Percentiles rank a stretch among this genome's conserved stretches.
phyloP scores from a whole-genome alignment of 2,888 invertebrate species.

The Axea sp. region DNA sequence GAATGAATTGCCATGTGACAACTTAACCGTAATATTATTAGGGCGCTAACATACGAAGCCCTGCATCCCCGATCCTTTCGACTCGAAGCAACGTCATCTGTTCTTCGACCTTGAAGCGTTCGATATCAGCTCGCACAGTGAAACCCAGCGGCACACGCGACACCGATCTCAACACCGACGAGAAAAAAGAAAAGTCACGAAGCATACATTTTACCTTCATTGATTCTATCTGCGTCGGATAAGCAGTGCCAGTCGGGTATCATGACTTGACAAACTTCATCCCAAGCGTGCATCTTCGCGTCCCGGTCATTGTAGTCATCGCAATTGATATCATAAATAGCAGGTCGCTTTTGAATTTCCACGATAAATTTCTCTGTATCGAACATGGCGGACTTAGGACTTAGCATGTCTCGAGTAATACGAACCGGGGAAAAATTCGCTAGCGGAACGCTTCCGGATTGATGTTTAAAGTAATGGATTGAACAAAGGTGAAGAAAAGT shows the following conservation, averaged over 20 bases:
- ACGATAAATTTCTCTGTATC: slow-evolving; percentile 74
- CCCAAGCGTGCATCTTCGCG: slow-evolving; percentile 74
- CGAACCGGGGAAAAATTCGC: slow-evolving; percentile 1
- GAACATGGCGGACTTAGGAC: slow-evolving; percentile 66
- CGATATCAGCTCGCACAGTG: slow-evolving; percentile 9
- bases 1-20: slow-evolving; percentile 1
- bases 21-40: slow-evolving; percentile 16
- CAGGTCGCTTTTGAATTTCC: slow-evolving; percentile 74
- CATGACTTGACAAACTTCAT: slow-evolving; percentile 74
- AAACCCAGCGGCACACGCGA: neutral
- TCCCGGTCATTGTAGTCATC: slow-evolving; percentile 73
- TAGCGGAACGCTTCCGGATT: slow-evolving; percentile 11
- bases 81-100: slow-evolving; percentile 19
- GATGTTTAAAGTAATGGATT: too few species aligned
- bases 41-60: neutral
- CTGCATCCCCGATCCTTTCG: neutral
- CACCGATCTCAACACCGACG: too few species aligned
- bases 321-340: slow-evolving; percentile 74
- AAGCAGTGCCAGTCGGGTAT: slow-evolving; percentile 72
- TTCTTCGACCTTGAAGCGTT: slow-evolving; percentile 28
- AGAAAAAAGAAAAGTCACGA: too few species aligned
- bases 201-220: slow-evolving; percentile 68
- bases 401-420: slow-evolving; percentile 34
- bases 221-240: slow-evolving; percentile 70
- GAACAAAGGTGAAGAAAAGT: too few species aligned